These are phyloP conservation scores for Brachyrhaphis roseni DNA, from an alignment of 2,797 vertebrate species.

Conservation along the genomic window DNA sequence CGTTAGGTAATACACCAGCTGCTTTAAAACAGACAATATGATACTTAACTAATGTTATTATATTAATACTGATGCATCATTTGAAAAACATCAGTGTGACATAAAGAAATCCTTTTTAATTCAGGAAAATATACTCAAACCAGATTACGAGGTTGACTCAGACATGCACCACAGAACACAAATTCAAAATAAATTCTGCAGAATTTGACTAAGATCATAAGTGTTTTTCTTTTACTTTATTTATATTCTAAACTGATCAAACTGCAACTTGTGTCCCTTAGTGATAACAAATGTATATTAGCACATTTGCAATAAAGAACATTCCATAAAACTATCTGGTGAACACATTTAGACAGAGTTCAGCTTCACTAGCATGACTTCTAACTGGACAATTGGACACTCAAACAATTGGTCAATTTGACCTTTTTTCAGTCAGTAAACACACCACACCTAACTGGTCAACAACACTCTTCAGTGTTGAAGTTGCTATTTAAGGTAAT, in stretches of 20 bases:
- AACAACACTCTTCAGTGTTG: background rate
- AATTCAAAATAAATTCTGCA: background rate
- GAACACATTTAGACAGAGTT: background rate
- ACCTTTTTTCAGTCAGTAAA: background rate
- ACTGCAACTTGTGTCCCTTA: background rate
- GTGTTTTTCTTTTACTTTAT: background rate
- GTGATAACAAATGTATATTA: background rate
- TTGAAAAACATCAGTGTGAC: background rate
- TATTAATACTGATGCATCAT: background rate
- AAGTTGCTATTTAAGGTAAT: background rate
- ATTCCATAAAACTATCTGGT: background rate
- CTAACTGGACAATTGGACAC: background rate
- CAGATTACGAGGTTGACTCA: background rate
- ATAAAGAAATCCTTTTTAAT: background rate
- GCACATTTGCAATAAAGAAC: background rate
- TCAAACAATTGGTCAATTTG: background rate
- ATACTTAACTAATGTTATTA: background rate
- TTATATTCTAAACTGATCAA: background rate
- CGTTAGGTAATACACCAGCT: background rate
- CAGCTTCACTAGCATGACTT: background rate
- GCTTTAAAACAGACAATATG: background rate
- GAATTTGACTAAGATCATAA: background rate
- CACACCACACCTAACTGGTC: background rate
- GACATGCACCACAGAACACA: background rate
- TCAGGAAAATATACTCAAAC: background rate